Evolutionary conservation across 2,113 vertebrate species (phyloP).

Genomic region (Tauraco erythrolophus): DNA sequence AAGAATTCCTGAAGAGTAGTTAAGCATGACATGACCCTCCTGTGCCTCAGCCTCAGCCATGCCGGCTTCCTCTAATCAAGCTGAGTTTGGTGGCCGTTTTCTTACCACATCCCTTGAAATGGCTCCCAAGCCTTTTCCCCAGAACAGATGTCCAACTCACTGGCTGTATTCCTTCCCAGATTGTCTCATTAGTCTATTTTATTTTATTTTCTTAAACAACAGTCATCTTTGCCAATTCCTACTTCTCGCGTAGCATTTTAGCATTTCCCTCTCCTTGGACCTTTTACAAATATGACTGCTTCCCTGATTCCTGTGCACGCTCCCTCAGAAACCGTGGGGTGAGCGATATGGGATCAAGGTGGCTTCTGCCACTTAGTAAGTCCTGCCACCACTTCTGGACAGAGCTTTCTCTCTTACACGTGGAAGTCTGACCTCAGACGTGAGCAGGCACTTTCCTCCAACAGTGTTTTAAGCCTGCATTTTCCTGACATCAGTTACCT

Average conservation of each 20-base stretch:
- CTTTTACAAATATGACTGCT: neutral
- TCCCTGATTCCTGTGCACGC: neutral
- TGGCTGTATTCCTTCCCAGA: neutral
- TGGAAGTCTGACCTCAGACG: neutral
- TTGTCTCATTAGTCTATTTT: neutral
- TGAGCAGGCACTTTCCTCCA: neutral
- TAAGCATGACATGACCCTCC: slow-evolving; percentile 53
- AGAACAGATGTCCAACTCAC: slow-evolving; percentile 4
- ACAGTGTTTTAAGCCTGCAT: neutral
- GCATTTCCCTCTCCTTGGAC: neutral
- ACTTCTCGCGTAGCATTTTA: neutral
- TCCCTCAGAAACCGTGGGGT: neutral
- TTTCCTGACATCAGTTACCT: neutral
- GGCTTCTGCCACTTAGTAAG: neutral
- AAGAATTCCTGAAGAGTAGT: slow-evolving; percentile 59
- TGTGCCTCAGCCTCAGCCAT: slow-evolving; percentile 22
- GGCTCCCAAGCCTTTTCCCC: neutral
- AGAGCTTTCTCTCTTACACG: neutral
- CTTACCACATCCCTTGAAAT: slow-evolving; percentile 26
- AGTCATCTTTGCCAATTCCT: neutral
- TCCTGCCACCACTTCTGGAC: neutral
- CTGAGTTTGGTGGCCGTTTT: neutral
- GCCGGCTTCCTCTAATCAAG: slow-evolving; percentile 21
- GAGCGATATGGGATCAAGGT: accelerated
- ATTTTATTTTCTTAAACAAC: slow-evolving; percentile 36